Base-by-base conservation (phyloP, 2,888 invertebrate genomes). In the Palloptera scutellata region DNA sequence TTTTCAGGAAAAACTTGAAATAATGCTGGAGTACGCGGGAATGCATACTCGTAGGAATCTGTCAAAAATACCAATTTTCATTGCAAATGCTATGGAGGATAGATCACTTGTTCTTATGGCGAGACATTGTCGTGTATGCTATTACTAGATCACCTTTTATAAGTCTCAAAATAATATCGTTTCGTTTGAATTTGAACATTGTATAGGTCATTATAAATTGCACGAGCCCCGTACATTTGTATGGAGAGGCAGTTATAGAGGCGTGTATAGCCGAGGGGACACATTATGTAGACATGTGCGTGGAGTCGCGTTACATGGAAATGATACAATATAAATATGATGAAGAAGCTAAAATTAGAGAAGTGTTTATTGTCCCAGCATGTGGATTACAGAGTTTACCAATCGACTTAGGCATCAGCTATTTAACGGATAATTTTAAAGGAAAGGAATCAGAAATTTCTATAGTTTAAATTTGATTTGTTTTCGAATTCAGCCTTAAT, bases 341-440 rank as follows among this genome's bases (percentile, higher is more conserved):
- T 75, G 87, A 89, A 70, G 79, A 83, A 62, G 94, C 94, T 0
- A 85, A 89, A 74, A 89, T 92, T 75, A 91, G 91, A 15, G 91
- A 91, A 13, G 88, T 94, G 11, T 95, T 91, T 84, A 86, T 97
- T 11, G 86, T 97, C 40, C 94, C 93, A 74, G 91, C 95, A 3
- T 96, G 96, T 86, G 97, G 97, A 57, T 92, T 93, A 83, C 97
- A 97, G 84, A 92, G 93, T 79, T 90, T 97, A 70, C 96, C 96
- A n/a, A 87, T 89, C 63, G 97, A 97, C 79, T 83, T 96, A 83
- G 96, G 96, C 0, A 85, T 92, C 0, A 84, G 91, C 43, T 93
- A 87, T 82, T 85, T 93, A 52, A 88, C 91, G 77, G 84, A 91
- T 69, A 87, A 93, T 75, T 95, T 95, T 79, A 86, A 87, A 67